Percentiles rank a stretch among this genome's conserved stretches.
Evolutionary conservation across 2,888 invertebrate genomes (phyloP).

Genomic region (Palloptera scutellata): DNA sequence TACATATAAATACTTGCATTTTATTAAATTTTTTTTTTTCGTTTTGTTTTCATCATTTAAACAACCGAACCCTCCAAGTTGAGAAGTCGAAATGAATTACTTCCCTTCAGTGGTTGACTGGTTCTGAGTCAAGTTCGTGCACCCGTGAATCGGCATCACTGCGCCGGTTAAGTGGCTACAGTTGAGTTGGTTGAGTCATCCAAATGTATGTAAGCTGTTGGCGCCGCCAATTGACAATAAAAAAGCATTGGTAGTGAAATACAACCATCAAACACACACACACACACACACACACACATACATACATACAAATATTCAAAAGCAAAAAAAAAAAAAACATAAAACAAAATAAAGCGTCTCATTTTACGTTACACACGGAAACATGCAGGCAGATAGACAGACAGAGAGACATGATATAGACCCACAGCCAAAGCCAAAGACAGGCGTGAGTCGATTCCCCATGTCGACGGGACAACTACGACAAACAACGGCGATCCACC

Average conservation of each 20-base stretch:
- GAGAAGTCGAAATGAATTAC: neutral
- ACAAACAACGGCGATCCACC: too few species aligned
- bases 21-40: too few species aligned
- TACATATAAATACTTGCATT: too few species aligned
- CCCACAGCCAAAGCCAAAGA: too few species aligned
- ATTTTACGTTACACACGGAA: neutral
- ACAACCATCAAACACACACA: too few species aligned
- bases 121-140: neutral
- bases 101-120: conserved; percentile 1
- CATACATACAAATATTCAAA: neutral
- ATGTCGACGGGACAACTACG: too few species aligned
- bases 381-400: neutral
- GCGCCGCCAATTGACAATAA: conserved; percentile 35
- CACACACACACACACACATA: neutral
- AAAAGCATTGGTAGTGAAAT: neutral
- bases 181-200: conserved; percentile 34
- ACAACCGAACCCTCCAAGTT: too few species aligned
- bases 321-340: neutral
- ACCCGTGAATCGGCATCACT: conserved; percentile 15
- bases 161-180: conserved; percentile 31
- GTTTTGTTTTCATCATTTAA: too few species aligned
- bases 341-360: too few species aligned
- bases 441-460: too few species aligned
- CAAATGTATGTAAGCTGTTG: conserved; percentile 28
- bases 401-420: neutral